Conservation (phyloP, 2,888 invertebrate species). For the Mythimna impura region DNA sequence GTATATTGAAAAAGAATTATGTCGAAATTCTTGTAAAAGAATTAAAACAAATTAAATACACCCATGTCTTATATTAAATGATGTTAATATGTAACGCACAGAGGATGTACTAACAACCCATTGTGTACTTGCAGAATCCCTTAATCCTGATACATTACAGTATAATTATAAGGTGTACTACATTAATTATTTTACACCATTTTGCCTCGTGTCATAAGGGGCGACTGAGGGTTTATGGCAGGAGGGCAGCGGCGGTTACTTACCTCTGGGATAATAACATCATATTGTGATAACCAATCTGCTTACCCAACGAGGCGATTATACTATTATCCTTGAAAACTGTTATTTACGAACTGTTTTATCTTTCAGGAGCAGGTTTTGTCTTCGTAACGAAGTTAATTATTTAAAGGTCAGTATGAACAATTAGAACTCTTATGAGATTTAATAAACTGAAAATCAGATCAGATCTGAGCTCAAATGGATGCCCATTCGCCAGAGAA, state of each 20-base stretch:
- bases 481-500: too few species aligned
- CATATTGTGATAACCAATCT: constrained; percentile 32
- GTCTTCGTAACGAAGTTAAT: not conserved
- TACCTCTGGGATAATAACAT: constrained; percentile 40
- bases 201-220: constrained; percentile 29
- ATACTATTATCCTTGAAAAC: constrained; percentile 21
- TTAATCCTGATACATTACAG: constrained; percentile 52
- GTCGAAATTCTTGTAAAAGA: not conserved
- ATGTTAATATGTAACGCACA: constrained; percentile 1
- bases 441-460: not conserved
- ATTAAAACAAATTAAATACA: not conserved
- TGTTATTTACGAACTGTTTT: not conserved
- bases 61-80: constrained; percentile 14
- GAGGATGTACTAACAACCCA: constrained; percentile 26
- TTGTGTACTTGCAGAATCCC: constrained; percentile 27
- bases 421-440: not conserved
- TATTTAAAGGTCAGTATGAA: not conserved
- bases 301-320: constrained; percentile 25
- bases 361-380: not conserved
- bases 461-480: too few species aligned
- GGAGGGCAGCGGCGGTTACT: constrained; percentile 39
- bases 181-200: constrained; percentile 52
- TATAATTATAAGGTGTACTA: constrained; percentile 47
- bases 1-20: not conserved
- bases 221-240: constrained; percentile 39